These are phyloP conservation scores for Tipula helvola DNA, from an alignment of 2,888 invertebrate genomes.

Conservation along the genomic window DNA sequence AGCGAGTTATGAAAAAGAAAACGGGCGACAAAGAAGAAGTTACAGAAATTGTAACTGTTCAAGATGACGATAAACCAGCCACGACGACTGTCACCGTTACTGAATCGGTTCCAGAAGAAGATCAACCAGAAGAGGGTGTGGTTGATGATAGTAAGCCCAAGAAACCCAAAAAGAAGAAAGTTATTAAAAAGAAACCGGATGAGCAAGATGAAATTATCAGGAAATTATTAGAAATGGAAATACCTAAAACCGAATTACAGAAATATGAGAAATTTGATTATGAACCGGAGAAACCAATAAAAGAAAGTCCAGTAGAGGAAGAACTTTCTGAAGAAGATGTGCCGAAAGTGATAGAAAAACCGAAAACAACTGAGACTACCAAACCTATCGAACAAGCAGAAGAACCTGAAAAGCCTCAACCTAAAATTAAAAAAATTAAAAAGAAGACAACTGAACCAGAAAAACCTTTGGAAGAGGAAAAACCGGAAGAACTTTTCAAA, in stretches of 20 bases:
- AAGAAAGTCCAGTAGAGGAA: constrained; percentile 19
- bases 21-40: constrained; percentile 26
- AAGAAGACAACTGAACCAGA: background rate
- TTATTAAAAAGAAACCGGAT: constrained; percentile 18
- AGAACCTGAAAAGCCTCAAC: background rate
- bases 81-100: constrained; percentile 26
- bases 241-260: constrained; percentile 24
- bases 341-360: background rate
- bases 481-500: background rate
- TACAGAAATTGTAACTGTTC: constrained; percentile 35
- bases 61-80: constrained; percentile 31
- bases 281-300: constrained; percentile 18
- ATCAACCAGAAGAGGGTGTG: constrained; percentile 20
- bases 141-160: constrained; percentile 14
- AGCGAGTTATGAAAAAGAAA: constrained; percentile 28
- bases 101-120: constrained; percentile 26
- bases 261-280: constrained; percentile 28
- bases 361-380: background rate
- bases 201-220: constrained; percentile 22
- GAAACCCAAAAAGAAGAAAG: constrained; percentile 22
- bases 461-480: constrained; percentile 5
- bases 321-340: constrained; percentile 13
- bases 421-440: background rate
- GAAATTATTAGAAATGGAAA: constrained; percentile 24
- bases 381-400: background rate